phyloP scores from a whole-genome alignment of 1,140 invertebrate genomes.

The Eurosta solidaginis region DNA sequence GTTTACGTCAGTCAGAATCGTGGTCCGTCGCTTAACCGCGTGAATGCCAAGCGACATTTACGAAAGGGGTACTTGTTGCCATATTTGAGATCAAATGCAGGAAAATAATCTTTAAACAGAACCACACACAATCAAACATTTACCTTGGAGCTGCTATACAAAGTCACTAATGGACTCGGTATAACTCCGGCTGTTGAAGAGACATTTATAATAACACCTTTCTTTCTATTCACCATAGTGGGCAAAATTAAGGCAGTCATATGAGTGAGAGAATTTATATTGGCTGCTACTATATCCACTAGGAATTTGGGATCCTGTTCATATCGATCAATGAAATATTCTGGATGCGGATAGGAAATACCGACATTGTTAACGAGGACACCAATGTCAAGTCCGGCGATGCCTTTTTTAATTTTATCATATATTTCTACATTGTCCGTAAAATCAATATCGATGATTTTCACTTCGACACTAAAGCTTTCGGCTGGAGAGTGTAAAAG shows the following conservation, averaged over 20 bases:
- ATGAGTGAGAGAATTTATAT: constrained; percentile 74
- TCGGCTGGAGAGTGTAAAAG: constrained; percentile 63
- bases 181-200: constrained; percentile 82
- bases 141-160: constrained; percentile 91
- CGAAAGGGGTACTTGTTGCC: too few species aligned
- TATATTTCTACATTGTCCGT: constrained; percentile 75
- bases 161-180: constrained; percentile 80
- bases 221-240: constrained; percentile 81
- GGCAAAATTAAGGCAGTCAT: constrained; percentile 88
- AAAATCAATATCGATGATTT: constrained; percentile 85
- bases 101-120: too few species aligned
- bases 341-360: constrained; percentile 85
- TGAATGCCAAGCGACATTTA: too few species aligned
- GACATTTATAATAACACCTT: constrained; percentile 91
- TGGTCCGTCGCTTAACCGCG: too few species aligned
- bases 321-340: constrained; percentile 76
- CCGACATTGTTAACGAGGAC: constrained; percentile 96
- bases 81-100: too few species aligned
- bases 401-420: constrained; percentile 73
- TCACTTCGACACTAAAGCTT: constrained; percentile 77
- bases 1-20: too few species aligned
- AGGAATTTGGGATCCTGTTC: constrained; percentile 64
- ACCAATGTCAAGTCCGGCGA: constrained; percentile 83
- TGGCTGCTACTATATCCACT: constrained; percentile 72
- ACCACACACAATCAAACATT: too few species aligned